These are phyloP conservation scores for Subanguina moxae DNA, from an alignment of 1,140 invertebrate species.

Conservation along the genomic window DNA sequence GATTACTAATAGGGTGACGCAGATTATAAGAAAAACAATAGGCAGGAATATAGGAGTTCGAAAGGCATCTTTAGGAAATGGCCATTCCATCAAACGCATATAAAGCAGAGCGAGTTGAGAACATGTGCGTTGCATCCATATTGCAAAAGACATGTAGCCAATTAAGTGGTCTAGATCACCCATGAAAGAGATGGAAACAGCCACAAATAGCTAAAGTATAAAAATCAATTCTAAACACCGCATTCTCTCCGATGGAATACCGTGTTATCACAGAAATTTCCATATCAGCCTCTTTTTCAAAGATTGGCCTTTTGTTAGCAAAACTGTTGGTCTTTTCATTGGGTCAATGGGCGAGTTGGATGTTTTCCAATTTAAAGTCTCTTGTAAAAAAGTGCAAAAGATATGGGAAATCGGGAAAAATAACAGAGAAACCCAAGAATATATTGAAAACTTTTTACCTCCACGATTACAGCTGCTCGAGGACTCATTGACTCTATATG, in stretches of 20 bases:
- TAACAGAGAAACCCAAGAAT: too few relatives aligned
- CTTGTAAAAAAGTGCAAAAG: too few relatives aligned
- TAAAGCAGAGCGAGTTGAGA: constrained; percentile 30
- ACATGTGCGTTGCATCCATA: constrained; percentile 26
- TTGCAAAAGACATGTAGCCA: constrained; percentile 42
- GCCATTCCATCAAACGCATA: constrained; percentile 31
- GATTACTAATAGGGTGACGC: constrained; percentile 22
- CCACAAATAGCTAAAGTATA: constrained; percentile 37
- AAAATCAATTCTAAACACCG: constrained; percentile 13
- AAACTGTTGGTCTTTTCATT: too few relatives aligned
- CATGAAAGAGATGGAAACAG: constrained; percentile 47
- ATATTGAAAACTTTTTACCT: constrained; percentile 33
- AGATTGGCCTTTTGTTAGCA: too few relatives aligned
- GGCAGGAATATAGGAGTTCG: constrained; percentile 34
- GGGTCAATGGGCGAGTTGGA: too few relatives aligned
- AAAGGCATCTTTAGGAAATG: constrained; percentile 33
- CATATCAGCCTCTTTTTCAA: too few relatives aligned
- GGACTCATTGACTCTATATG: constrained; percentile 38
- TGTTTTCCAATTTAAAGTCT: too few relatives aligned
- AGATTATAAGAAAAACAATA: constrained; percentile 33
- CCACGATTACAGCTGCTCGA: constrained; percentile 43
- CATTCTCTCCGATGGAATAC: too few relatives aligned
- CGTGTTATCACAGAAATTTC: too few relatives aligned
- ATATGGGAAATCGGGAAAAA: too few relatives aligned
- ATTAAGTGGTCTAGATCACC: constrained; percentile 53